Evolutionary conservation across 2,888 invertebrate species (phyloP).

Genomic region (Danaus chrysippus): DNA sequence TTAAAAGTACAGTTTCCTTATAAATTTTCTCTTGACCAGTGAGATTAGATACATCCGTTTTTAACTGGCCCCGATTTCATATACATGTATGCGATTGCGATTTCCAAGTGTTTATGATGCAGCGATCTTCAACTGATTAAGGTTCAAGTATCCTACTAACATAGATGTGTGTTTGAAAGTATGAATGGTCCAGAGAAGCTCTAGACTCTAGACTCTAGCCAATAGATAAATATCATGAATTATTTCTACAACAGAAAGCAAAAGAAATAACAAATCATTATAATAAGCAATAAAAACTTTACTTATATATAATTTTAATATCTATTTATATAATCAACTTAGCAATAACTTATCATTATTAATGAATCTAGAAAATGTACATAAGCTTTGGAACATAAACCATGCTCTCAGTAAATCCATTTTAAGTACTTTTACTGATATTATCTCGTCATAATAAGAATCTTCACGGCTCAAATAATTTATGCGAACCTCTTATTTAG

Average conservation of each 20-base stretch:
- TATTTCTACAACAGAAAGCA: no score
- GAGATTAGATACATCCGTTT: constrained; percentile 3
- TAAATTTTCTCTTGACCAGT: constrained; percentile 8
- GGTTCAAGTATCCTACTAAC: no score
- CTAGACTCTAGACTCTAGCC: no score
- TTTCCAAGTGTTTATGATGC: background rate
- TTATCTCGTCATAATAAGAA: constrained; percentile 16
- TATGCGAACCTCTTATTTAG: constrained; percentile 9
- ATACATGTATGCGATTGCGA: constrained; percentile 1
- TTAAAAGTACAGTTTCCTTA: constrained; percentile 2
- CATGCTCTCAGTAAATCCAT: background rate
- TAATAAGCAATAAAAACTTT: no score
- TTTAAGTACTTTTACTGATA: constrained; percentile 14
- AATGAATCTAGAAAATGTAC: no score
- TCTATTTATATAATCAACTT: background rate
- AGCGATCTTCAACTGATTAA: no score
- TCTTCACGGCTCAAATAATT: constrained; percentile 22
- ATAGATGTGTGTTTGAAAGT: no score
- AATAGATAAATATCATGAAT: no score
- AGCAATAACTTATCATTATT: background rate
- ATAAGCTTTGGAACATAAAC: background rate
- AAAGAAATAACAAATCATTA: no score
- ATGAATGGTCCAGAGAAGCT: no score
- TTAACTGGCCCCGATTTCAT: constrained; percentile 1
- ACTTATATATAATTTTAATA: background rate